Percentiles rank a stretch among this genome's conserved stretches.
These are phyloP conservation scores for Halichoeres trimaculatus DNA, from an alignment of 2,113 vertebrate genomes.

Conservation along the genomic window DNA sequence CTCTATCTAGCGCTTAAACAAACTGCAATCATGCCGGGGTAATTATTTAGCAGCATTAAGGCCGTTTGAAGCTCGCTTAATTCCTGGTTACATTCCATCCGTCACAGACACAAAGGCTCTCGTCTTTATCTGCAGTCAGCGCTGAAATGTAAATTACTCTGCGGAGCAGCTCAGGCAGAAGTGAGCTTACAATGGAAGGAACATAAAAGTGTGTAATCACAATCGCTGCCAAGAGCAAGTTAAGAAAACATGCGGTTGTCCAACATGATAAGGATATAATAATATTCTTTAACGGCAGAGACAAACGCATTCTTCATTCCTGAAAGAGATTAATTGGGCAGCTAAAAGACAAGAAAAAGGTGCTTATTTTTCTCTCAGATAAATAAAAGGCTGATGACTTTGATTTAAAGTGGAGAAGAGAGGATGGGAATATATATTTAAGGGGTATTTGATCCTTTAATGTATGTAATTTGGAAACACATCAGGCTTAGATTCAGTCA, in stretches of 20 bases:
- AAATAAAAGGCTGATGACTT: too few relatives aligned
- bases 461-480: conserved; percentile 48
- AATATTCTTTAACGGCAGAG: conserved; percentile 27
- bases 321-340: conserved; percentile 34
- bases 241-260: conserved; percentile 56
- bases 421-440: too few relatives aligned
- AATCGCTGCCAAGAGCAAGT: conserved; percentile 46
- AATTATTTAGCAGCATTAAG: conserved; percentile 72
- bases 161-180: conserved; percentile 58
- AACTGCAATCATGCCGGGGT: conserved; percentile 69
- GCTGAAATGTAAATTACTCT: conserved; percentile 74
- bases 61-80: conserved; percentile 71
- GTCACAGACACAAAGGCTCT: conserved; percentile 72
- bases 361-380: conserved; percentile 16
- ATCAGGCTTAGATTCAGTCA: conserved; percentile 47
- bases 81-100: conserved; percentile 77
- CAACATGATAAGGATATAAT: conserved; percentile 40
- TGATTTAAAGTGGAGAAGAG: too few relatives aligned
- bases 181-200: conserved; percentile 53
- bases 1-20: conserved; percentile 59
- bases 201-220: conserved; percentile 56
- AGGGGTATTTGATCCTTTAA: conserved; percentile 24
- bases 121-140: conserved; percentile 68
- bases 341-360: conserved; percentile 11
- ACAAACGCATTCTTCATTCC: conserved; percentile 20